phyloP scores from a whole-genome alignment of 2,113 vertebrate genomes.

The Psittacula cyanocephala region DNA sequence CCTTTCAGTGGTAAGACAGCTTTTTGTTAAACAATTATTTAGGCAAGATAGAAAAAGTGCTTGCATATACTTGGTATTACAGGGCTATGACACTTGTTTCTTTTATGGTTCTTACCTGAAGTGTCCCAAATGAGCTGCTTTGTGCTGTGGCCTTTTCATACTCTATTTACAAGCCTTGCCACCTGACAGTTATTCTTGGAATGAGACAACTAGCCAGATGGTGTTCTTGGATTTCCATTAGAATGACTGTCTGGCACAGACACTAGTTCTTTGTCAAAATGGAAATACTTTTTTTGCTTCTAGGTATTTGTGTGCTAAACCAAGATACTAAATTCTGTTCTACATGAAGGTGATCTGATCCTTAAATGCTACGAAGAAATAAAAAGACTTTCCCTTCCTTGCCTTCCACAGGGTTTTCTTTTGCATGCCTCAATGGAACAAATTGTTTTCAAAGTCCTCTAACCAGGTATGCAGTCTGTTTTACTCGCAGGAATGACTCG shows the following conservation, averaged over 20 bases:
- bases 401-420: not conserved
- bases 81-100: not conserved
- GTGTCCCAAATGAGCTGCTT: not conserved
- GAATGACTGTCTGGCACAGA: not conserved
- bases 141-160: not conserved
- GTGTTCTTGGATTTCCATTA: not conserved
- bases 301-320: not conserved
- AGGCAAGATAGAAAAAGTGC: not conserved
- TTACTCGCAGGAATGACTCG: not conserved
- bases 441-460: not conserved
- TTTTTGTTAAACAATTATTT: not conserved
- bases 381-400: not conserved
- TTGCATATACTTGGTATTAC: not conserved
- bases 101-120: not conserved
- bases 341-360: not conserved
- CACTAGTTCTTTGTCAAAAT: not conserved
- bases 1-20: not conserved
- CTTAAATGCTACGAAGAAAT: not conserved
- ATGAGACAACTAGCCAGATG: conserved; percentile 21
- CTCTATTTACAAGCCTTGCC: not conserved
- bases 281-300: not conserved
- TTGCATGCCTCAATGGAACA: not conserved
- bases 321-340: not conserved
- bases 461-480: not conserved
- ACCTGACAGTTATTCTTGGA: not conserved